Evolutionary conservation across 2,888 invertebrate species (phyloP), one percentile per base, ranked within the genome.

Genomic region (Litoditis marina): DNA sequence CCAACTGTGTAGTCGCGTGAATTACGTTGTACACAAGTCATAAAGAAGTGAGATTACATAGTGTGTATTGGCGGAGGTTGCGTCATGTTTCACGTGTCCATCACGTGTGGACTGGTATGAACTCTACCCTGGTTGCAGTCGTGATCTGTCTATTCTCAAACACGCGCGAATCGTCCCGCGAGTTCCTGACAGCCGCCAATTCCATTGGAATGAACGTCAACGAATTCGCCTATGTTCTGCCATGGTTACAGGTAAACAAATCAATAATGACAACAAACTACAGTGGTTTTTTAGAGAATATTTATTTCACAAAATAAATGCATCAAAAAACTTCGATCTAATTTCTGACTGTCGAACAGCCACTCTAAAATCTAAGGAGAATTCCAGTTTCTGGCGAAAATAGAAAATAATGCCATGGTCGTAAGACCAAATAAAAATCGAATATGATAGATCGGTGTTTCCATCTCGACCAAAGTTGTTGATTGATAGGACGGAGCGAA

Each of bases 401-500:
- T n/a, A n/a, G n/a, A n/a, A n/a, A n/a, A n/a, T n/a, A n/a, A n/a
- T n/a, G n/a, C n/a, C n/a, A n/a, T n/a, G n/a, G n/a, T n/a, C n/a
- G n/a, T n/a, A n/a, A n/a, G n/a, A n/a, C n/a, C n/a, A n/a, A n/a
- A n/a, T n/a, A n/a, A n/a, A n/a, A n/a, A n/a, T n/a, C n/a, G n/a
- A n/a, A n/a, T n/a, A n/a, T n/a, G n/a, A n/a, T n/a, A n/a, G n/a
- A n/a, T n/a, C n/a, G n/a, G n/a, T 36, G 11, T 1, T n/a, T 36
- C 39, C 13, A 36, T 16, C 11, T n/a, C 39, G 11, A 36, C n/a
- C n/a, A 36, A 36, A 36, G n/a, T n/a, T n/a, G n/a, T n/a, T n/a
- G n/a, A n/a, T n/a, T 53, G 25, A 19, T 49, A 65, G 61, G 73
- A 79, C 42, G 81, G 79, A 27, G 73, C 76, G 13, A 81, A 82